These are phyloP conservation scores for Zophobas atratus DNA, from an alignment of 1,140 invertebrate genomes.

Conservation along the genomic window DNA sequence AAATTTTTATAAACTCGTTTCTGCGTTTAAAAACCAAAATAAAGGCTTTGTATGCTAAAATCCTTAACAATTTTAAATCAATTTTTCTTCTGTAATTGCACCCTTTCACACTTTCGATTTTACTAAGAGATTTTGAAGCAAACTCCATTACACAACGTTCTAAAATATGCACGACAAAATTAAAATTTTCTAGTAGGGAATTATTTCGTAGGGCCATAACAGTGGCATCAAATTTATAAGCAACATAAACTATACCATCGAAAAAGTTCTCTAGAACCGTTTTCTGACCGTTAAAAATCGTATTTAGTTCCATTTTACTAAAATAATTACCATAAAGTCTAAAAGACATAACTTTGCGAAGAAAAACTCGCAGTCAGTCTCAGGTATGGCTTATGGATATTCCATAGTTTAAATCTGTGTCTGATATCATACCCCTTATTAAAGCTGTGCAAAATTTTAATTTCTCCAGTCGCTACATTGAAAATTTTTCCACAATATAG, in stretches of 20 bases:
- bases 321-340: not conserved
- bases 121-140: not conserved
- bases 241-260: not conserved
- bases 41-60: not conserved
- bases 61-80: not conserved
- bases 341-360: not conserved
- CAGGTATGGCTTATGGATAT: not conserved
- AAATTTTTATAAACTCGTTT: not conserved
- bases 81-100: not conserved
- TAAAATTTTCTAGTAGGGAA: not conserved
- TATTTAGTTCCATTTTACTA: conserved; percentile 6
- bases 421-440: not conserved
- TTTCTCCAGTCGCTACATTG: not conserved
- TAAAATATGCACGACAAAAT: not conserved
- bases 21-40: not conserved
- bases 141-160: not conserved
- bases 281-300: not conserved
- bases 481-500: not conserved
- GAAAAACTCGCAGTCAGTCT: not conserved
- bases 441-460: not conserved
- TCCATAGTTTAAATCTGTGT: conserved; percentile 1
- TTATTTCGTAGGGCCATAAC: not conserved
- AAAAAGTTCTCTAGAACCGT: conserved; percentile 12
- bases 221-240: conserved; percentile 12
- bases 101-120: not conserved